Evolutionary conservation across 2,888 invertebrate species (phyloP).

Genomic region (Orthonevra nobilis): DNA sequence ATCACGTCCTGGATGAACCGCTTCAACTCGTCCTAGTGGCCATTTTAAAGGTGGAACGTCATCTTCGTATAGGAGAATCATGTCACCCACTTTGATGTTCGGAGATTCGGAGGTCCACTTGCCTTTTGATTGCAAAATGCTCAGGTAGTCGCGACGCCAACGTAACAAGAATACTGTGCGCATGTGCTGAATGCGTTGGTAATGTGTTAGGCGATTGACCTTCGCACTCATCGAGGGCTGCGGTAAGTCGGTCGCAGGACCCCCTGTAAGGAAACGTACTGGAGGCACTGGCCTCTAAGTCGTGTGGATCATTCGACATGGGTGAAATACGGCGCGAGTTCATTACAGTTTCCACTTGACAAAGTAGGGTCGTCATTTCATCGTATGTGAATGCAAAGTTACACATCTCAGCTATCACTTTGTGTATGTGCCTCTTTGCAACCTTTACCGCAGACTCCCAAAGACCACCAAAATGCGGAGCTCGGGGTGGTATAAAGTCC

Average conservation of each 20-base stretch:
- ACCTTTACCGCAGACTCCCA: neutral
- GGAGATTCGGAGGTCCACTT: neutral
- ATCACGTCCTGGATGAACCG: neutral
- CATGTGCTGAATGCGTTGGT: too few species aligned
- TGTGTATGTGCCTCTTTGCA: neutral
- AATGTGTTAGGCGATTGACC: too few species aligned
- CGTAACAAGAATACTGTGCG: too few species aligned
- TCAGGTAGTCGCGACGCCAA: neutral
- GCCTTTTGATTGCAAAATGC: neutral
- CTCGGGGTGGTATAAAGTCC: conserved; percentile 27
- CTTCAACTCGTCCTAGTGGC: neutral
- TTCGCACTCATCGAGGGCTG: too few species aligned
- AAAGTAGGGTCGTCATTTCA: neutral
- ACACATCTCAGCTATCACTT: neutral
- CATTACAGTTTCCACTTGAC: neutral
- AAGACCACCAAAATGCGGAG: neutral
- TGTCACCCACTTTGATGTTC: neutral
- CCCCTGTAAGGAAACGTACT: too few species aligned
- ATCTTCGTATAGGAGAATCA: conserved; percentile 2
- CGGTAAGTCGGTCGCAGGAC: too few species aligned
- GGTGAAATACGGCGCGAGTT: neutral
- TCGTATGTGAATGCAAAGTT: neutral
- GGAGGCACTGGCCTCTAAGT: too few species aligned
- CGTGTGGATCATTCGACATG: conserved; percentile 3
- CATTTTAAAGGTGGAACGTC: neutral